Evolutionary conservation across 2,113 vertebrate species (phyloP), one percentile per base, ranked within the genome.

Genomic region (Erinaceus europaeus): DNA sequence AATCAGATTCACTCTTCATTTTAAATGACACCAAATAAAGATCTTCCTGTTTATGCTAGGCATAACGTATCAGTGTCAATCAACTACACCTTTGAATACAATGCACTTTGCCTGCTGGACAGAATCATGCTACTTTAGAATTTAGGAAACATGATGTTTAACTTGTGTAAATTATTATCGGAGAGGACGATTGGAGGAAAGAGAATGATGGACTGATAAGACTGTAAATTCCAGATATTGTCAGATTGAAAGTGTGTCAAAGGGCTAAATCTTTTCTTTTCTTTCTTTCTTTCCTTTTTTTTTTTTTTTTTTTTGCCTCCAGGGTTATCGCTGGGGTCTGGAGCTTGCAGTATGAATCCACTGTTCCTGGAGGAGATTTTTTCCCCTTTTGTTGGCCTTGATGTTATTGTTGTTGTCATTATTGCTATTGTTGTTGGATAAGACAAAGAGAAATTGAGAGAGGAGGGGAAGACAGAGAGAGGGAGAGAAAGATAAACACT

Each of bases 21-120:
- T 80, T 72, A 88, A 90, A 29, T 72, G 59, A 9, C 29, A 72
- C 44, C 68, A 72, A 84, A 48, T 84, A 76, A 80, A 82, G 13
- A 46, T 84, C 34, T 87, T 42, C 69, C 57, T 84, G 48, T 5
- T 55, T 73, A n/a, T 42, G 18, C 27, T 83, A 38, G 68, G 46
- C 40, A 20, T 53, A 25, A 67, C 76, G 36, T 78, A 55, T 83
- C 72, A 64, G 0, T 73, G 67, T 64, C 57, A 73, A 44, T 64
- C 57, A 73, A 44, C 8, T 32, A 2, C 14, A 67, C 15, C 79
- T 46, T 90, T 86, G 34, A 64, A 88, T 27, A 44, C 29, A 34
- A 32, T 1, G 6, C 38, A 52, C 68, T 65, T 88, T n/a, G 48
- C 23, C 36, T 79, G 32, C 62, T 75, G 38, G 21, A 71, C 27